A percentile compares a stretch with the other conserved stretches of the same genome.
Conservation (phyloP, 2,113 vertebrate species). For the Tangachromis dhanisi region DNA sequence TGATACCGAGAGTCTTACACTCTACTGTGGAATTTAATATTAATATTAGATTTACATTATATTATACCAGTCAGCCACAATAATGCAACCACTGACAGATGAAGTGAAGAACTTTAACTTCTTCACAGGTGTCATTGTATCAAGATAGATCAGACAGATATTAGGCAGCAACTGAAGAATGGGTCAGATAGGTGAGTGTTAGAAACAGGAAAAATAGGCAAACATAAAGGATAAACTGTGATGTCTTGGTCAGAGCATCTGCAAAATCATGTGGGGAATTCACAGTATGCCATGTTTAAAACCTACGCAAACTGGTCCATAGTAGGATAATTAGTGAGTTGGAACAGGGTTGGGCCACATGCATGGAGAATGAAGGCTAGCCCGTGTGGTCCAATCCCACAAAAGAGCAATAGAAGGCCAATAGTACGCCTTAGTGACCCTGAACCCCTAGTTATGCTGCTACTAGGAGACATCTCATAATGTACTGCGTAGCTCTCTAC, state of each 20-base stretch:
- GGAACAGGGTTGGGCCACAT: not conserved
- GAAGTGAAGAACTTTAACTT: not conserved
- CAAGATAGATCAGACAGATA: not conserved
- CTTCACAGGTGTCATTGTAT: not conserved
- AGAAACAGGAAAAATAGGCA: not conserved
- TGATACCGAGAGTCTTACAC: not conserved
- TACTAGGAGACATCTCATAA: not conserved
- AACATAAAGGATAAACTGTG: not conserved
- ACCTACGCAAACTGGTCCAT: not conserved
- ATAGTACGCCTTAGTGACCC: not conserved
- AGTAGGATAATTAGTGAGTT: not conserved
- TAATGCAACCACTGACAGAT: not conserved
- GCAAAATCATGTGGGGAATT: not conserved
- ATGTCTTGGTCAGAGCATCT: not conserved
- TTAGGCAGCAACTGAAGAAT: not conserved
- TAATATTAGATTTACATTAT: conserved; percentile 34
- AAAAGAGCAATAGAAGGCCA: not conserved
- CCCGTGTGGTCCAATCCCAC: not conserved
- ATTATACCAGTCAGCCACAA: not conserved
- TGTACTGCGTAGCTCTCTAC: not conserved
- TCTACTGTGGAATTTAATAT: conserved; percentile 23
- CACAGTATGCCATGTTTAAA: not conserved
- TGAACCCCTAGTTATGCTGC: not conserved
- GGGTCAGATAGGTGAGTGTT: not conserved
- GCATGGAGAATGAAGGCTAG: not conserved